Conservation (phyloP, 2,888 invertebrate genomes). For the Falcaria lacertinaria region DNA sequence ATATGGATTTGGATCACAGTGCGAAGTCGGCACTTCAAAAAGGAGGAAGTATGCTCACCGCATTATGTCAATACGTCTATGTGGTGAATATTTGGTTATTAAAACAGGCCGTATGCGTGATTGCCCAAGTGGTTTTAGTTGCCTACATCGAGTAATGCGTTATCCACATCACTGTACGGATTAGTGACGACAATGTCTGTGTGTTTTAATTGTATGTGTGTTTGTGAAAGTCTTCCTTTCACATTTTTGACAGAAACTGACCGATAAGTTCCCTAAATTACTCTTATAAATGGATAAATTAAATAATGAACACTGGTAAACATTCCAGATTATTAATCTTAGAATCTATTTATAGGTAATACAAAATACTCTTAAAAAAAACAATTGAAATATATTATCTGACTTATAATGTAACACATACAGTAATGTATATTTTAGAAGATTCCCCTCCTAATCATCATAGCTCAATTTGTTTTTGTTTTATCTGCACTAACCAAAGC, state of each 20-base stretch:
- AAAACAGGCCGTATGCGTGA: slow-evolving; percentile 34
- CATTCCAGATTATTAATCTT: no score
- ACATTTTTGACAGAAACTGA: not conserved
- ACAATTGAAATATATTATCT: no score
- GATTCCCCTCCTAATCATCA: no score
- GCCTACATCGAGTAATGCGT: slow-evolving; percentile 21
- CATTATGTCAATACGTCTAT: slow-evolving; percentile 46
- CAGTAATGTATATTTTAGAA: no score
- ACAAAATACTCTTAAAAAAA: no score
- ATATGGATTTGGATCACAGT: slow-evolving; percentile 15
- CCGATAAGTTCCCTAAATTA: no score
- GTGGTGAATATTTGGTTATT: slow-evolving; percentile 45
- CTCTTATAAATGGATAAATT: no score
- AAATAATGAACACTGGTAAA: no score
- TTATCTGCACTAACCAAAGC: no score
- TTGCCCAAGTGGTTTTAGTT: slow-evolving; percentile 50
- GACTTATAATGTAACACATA: no score
- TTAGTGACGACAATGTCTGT: not conserved
- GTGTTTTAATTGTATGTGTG: not conserved
- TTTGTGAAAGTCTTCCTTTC: not conserved
- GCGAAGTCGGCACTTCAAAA: slow-evolving; percentile 33
- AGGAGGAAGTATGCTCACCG: slow-evolving; percentile 40
- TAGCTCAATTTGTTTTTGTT: no score
- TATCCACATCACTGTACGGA: slow-evolving; percentile 8
- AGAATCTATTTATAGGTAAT: no score